Base-by-base conservation (phyloP, 1,140 invertebrate genomes). In the Bombus terrestris region DNA sequence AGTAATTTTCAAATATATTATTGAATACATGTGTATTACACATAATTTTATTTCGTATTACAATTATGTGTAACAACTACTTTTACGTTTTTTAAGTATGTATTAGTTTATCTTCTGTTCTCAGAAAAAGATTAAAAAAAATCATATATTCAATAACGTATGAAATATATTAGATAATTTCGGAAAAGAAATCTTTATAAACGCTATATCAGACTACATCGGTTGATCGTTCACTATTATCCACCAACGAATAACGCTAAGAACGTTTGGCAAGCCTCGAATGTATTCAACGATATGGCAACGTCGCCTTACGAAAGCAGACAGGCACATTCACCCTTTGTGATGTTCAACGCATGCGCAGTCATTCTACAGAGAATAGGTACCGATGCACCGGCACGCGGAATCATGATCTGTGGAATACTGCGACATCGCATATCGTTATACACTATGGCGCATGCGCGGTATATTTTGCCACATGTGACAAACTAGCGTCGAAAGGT, bases 381-480 rank as follows among this genome's bases (percentile, higher is more conserved):
- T 69, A 72, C 72, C 74, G 87, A 89, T 83, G 80, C 79, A 69
- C 83, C 74, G 88, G 87, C 88, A 89, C 88, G 88, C 88, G 88
- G 87, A 88, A 88, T 76, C 77, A 80, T 85, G 84, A 81, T 85
- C 59, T 39, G 78, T 85, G 47, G 69, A 81, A 81, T 81, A 81
- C 71, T 80, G 87, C 88, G 77, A 86, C 88, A 81, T 87, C 83
- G 73, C 86, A 57, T 68, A 77, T 64, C 86, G 57, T 85, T 87
- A 68, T 85, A 81, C 18, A 59, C 25, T 66, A 74, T 25, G 15
- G 41, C 89, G 88, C 89, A 90, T 73, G 89, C 87, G 90, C 73
- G 35, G 47, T 78, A 71, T 47, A 75, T 80, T 69, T 59, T 89
- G 87, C 89, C 91, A 92, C 91, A 91, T 92, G 91, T 91, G 89